A percentile compares a stretch with the other conserved stretches of the same genome.
Evolutionary conservation across 35 echinoderm and acorn worm genomes (phyloP).

Genomic region (Diadema setosum): DNA sequence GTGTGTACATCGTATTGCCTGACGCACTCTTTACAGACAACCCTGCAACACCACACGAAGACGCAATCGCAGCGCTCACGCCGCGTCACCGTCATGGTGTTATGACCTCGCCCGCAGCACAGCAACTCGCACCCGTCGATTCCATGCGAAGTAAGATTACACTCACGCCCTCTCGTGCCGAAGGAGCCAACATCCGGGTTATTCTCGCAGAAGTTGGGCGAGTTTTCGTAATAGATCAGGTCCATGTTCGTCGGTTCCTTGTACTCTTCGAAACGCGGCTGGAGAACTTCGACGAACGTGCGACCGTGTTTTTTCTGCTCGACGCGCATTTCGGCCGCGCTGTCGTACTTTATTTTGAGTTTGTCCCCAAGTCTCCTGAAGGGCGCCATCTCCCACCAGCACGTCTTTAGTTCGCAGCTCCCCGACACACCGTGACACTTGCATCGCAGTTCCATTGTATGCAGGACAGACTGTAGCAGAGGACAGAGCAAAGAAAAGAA

Average conservation of each 20-base stretch:
- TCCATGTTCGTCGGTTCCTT: conserved; percentile 75
- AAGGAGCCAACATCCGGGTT: conserved; percentile 75
- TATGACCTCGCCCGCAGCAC: conserved; percentile 93
- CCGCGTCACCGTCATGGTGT: conserved; percentile 49
- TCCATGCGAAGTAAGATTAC: conserved; percentile 73
- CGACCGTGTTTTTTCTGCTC: conserved; percentile 1
- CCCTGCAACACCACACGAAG: conserved; percentile 97
- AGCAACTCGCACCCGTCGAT: conserved; percentile 87
- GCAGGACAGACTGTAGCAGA: conserved; percentile 49
- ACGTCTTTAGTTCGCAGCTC: conserved; percentile 91
- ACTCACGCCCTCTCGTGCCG: conserved; percentile 67
- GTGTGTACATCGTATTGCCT: conserved; percentile 78
- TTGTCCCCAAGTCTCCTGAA: conserved; percentile 74
- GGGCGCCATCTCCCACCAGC: conserved; percentile 87
- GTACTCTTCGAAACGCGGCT: conserved; percentile 59
- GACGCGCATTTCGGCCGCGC: conserved; percentile 86
- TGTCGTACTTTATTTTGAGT: conserved; percentile 95
- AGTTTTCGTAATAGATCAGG: conserved; percentile 85
- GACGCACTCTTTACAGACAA: conserved; percentile 66
- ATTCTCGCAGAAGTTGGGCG: conserved; percentile 73
- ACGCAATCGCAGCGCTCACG: conserved; percentile 81
- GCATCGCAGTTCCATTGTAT: conserved; percentile 82
- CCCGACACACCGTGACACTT: conserved; percentile 99
- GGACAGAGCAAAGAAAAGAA: not conserved
- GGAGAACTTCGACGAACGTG: conserved; percentile 18